Evolutionary conservation across 2,113 vertebrate genomes (phyloP).

Genomic region (Rhynchopsitta pachyrhyncha): DNA sequence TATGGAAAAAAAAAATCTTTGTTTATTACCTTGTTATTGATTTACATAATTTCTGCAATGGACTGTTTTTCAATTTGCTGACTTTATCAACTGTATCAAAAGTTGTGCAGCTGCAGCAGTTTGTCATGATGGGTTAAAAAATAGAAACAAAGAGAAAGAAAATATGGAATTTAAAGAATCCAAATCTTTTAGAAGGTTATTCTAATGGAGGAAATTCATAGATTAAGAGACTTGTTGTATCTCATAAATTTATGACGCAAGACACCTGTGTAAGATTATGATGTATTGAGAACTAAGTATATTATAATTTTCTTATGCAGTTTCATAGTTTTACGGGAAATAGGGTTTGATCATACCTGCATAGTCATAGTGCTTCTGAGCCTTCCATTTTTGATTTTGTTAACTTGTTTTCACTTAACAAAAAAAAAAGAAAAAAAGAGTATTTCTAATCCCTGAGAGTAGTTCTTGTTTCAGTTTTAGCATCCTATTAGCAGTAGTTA

Average conservation of each 20-base stretch:
- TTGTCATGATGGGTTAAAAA: background rate
- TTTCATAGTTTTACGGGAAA: background rate
- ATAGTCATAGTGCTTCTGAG: background rate
- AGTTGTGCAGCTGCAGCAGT: background rate
- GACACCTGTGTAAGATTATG: background rate
- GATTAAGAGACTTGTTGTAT: background rate
- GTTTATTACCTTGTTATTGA: background rate
- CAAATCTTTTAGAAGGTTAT: background rate
- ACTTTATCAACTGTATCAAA: background rate
- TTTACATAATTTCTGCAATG: background rate
- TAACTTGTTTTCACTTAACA: background rate
- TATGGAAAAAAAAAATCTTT: background rate
- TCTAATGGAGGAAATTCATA: background rate
- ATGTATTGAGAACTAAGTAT: background rate
- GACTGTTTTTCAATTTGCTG: background rate
- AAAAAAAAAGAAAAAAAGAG: background rate
- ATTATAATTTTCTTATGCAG: background rate
- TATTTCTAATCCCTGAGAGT: background rate
- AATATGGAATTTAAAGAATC: background rate
- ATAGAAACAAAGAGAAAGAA: background rate
- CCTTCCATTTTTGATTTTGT: background rate
- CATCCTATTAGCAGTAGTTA: background rate
- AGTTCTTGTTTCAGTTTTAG: background rate
- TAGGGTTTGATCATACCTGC: background rate
- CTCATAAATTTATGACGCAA: background rate